phyloP scores from a whole-genome alignment of 2,888 invertebrate genomes.

The Mactromeris polynyma region DNA sequence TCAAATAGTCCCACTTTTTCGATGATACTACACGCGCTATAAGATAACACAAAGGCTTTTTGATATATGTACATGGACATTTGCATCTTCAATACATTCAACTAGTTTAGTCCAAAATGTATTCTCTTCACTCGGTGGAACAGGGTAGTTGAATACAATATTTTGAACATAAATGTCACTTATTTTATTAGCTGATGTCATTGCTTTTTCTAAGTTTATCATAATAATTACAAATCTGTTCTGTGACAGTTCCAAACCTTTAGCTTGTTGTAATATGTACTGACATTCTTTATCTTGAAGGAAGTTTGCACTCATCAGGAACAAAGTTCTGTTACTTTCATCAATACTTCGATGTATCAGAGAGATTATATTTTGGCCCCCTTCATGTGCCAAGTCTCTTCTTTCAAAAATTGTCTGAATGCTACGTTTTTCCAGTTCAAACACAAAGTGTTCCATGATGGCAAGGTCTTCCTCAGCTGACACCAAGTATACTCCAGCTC shows the following conservation, averaged over 20 bases:
- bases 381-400: background rate
- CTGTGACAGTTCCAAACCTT: background rate
- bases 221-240: background rate
- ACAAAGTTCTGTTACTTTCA: background rate
- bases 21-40: no score
- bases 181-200: background rate
- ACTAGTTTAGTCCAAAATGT: slow-evolving; percentile 11
- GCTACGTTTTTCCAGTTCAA: background rate
- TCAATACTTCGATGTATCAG: background rate
- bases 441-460: background rate
- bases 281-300: background rate
- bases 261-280: background rate
- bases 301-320: background rate
- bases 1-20: no score
- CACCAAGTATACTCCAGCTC: background rate
- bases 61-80: background rate
- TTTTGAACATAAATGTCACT: background rate
- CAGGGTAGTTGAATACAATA: background rate
- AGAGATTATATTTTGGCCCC: background rate
- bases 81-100: background rate
- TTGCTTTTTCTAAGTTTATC: background rate
- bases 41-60: no score
- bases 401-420: background rate
- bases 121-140: background rate
- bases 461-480: background rate